Evolutionary conservation across 2,797 vertebrate genomes (phyloP).

Genomic region (Premnoplex brunnescens): DNA sequence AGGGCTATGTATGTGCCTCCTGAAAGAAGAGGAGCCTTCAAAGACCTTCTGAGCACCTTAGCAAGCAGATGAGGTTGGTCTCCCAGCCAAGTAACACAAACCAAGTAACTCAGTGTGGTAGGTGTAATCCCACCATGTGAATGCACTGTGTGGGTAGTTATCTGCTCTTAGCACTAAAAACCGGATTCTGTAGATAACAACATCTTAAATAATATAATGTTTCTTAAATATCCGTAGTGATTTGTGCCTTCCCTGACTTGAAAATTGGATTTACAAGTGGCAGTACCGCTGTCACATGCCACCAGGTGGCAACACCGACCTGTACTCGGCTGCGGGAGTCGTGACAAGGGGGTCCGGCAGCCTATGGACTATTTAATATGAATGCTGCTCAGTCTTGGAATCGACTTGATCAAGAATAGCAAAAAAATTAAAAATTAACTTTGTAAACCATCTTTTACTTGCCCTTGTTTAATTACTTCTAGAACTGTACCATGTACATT

Average conservation of each 20-base stretch:
- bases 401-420: not conserved
- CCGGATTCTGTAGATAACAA: not conserved
- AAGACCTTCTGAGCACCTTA: not conserved
- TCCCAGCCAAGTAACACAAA: not conserved
- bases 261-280: not conserved
- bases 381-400: not conserved
- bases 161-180: not conserved
- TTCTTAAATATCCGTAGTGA: not conserved
- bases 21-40: not conserved
- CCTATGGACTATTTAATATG: accelerated
- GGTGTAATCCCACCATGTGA: accelerated
- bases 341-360: too few relatives aligned
- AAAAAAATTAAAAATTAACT: not conserved
- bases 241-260: not conserved
- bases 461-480: not conserved
- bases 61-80: not conserved
- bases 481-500: not conserved
- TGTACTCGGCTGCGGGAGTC: not conserved
- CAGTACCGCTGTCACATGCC: not conserved
- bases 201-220: not conserved
- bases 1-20: not conserved
- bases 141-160: not conserved
- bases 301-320: constrained; percentile 40
- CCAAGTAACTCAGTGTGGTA: too few relatives aligned
- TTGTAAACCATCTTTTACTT: not conserved